These are phyloP conservation scores for Dermochelys coriacea DNA, from an alignment of 2,797 vertebrate species.

Conservation along the genomic window DNA sequence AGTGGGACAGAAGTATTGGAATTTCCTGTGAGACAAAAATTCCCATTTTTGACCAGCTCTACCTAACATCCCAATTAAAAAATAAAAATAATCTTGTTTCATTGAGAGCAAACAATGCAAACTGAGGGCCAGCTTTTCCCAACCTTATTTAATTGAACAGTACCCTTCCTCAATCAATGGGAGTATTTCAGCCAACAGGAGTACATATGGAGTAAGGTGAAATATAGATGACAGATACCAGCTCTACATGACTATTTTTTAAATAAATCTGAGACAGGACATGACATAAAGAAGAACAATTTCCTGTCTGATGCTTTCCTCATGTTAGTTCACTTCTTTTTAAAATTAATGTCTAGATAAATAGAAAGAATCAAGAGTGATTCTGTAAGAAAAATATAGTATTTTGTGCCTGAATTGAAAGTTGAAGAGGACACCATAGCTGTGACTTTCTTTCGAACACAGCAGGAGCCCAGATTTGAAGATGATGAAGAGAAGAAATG, in stretches of 20 bases:
- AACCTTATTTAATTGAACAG: background rate
- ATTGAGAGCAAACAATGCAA: background rate
- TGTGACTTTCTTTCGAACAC: background rate
- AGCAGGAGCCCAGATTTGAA: background rate
- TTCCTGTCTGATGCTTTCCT: slow-evolving; percentile 12
- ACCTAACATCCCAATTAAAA: background rate
- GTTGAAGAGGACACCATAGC: background rate
- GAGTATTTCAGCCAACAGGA: background rate
- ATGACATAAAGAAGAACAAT: background rate
- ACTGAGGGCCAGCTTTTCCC: background rate
- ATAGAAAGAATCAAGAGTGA: background rate
- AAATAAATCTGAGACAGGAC: background rate
- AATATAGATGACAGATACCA: background rate
- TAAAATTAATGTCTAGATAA: background rate
- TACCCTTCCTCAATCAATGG: background rate
- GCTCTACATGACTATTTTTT: background rate
- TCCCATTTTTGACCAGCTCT: background rate
- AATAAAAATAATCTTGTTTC: background rate
- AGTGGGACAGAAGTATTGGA: background rate
- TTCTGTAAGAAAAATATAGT: background rate
- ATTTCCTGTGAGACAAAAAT: background rate
- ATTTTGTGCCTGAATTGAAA: background rate
- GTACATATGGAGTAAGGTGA: slow-evolving; percentile 10
- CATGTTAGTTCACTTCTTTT: background rate
- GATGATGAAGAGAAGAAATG: background rate